phyloP scores from a whole-genome alignment of 2,888 invertebrate species.

The Poecilus cupreus region DNA sequence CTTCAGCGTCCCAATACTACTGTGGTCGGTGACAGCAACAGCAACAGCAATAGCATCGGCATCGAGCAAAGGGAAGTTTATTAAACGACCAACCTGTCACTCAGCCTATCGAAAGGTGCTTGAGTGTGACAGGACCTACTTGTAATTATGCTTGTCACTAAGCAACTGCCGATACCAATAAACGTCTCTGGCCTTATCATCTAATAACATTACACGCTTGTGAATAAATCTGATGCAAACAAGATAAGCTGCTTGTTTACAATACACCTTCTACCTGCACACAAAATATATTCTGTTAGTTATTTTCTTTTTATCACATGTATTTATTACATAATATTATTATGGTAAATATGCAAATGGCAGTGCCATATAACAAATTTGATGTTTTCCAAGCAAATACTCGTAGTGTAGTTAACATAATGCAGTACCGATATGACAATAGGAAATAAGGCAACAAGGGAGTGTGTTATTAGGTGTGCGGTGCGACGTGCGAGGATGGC shows the following conservation, averaged over 20 bases:
- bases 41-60: no score
- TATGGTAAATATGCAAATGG: no score
- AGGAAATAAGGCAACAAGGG: neutral
- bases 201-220: slow-evolving; percentile 46
- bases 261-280: neutral
- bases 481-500: neutral
- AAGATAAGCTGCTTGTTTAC: slow-evolving; percentile 66
- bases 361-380: no score
- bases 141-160: slow-evolving; percentile 54
- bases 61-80: slow-evolving; percentile 13
- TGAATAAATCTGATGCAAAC: slow-evolving; percentile 61
- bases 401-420: no score
- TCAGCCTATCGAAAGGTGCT: neutral
- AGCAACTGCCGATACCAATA: slow-evolving; percentile 51
- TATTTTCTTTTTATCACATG: no score
- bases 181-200: slow-evolving; percentile 43
- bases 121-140: slow-evolving; percentile 28
- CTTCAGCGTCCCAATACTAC: no score
- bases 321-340: no score
- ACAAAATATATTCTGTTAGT: no score
- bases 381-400: no score
- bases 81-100: slow-evolving; percentile 9
- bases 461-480: neutral
- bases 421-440: no score
- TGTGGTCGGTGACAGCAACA: no score